Evolutionary conservation across 1,140 invertebrate species (phyloP).

Genomic region (Portunus trituberculatus): DNA sequence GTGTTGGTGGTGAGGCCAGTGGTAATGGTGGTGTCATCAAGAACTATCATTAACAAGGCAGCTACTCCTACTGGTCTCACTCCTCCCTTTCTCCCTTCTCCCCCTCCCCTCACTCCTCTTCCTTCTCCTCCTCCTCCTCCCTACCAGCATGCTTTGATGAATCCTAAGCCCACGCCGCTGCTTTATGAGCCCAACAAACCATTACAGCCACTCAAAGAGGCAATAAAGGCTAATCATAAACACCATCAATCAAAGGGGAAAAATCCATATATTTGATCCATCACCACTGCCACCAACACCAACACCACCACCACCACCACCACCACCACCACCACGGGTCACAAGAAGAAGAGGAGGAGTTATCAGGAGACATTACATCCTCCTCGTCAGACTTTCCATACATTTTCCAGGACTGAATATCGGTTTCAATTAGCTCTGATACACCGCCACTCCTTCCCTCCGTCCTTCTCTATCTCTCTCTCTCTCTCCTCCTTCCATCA

Average conservation of each 20-base stretch:
- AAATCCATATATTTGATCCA: conserved; percentile 22
- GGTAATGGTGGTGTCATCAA: not conserved
- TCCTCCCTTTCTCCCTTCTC: no score
- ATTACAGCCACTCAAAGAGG: conserved; percentile 21
- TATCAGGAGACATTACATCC: not conserved
- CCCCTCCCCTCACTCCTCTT: no score
- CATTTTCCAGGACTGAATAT: not conserved
- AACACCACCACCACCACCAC: not conserved
- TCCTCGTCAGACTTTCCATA: conserved; percentile 11
- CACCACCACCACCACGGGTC: not conserved
- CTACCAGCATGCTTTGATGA: not conserved
- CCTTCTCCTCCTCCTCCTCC: no score
- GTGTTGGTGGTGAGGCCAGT: not conserved
- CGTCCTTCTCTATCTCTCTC: not conserved
- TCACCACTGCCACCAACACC: not conserved
- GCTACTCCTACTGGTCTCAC: no score
- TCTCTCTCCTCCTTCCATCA: not conserved
- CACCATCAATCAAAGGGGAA: conserved; percentile 50
- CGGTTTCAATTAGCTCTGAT: not conserved
- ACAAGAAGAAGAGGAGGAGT: not conserved
- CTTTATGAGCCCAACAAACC: conserved; percentile 36
- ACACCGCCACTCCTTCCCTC: not conserved
- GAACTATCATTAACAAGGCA: no score
- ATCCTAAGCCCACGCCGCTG: not conserved
- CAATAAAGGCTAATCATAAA: conserved; percentile 56